These are phyloP conservation scores for Stegophylla sp. DNA, from an alignment of 2,888 invertebrate genomes.

Conservation along the genomic window DNA sequence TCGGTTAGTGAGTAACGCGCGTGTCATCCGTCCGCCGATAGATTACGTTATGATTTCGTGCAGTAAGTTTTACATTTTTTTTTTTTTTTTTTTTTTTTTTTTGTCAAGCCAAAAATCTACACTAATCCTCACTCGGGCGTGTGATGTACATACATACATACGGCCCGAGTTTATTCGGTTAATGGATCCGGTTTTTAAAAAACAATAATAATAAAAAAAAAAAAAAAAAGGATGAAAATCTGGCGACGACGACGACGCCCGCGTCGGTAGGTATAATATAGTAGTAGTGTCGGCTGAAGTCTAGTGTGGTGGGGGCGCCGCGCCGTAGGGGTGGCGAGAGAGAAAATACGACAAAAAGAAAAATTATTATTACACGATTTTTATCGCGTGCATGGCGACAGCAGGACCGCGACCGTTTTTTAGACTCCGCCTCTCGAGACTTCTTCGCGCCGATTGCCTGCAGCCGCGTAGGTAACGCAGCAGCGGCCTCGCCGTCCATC, in stretches of 20 bases:
- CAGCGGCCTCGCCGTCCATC: conserved; percentile 26
- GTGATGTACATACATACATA: neutral
- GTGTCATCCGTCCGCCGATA: neutral
- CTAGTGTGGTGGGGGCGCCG: neutral
- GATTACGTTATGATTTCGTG: conserved; percentile 27
- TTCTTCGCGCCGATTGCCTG: conserved; percentile 29
- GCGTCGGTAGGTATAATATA: too few relatives aligned
- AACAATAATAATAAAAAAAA: neutral
- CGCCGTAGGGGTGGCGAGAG: conserved; percentile 5
- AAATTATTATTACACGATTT: conserved; percentile 17
- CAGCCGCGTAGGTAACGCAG: neutral
- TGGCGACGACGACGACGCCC: neutral
- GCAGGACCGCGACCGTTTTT: neutral
- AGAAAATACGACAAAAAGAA: conserved; percentile 25
- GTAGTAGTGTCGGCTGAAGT: too few relatives aligned
- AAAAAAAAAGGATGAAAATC: neutral
- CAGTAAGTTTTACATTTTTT: conserved; percentile 29
- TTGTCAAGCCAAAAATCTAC: conserved; percentile 1
- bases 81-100: conserved; percentile 14
- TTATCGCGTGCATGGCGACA: conserved; percentile 40
- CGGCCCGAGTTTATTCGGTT: conserved; percentile 7
- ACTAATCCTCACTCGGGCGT: neutral
- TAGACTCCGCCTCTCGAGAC: conserved; percentile 57
- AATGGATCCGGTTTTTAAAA: conserved; percentile 43
- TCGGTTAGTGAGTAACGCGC: neutral